Evolutionary conservation across 2,797 vertebrate genomes (phyloP).

Genomic region (Trichosurus vulpecula): DNA sequence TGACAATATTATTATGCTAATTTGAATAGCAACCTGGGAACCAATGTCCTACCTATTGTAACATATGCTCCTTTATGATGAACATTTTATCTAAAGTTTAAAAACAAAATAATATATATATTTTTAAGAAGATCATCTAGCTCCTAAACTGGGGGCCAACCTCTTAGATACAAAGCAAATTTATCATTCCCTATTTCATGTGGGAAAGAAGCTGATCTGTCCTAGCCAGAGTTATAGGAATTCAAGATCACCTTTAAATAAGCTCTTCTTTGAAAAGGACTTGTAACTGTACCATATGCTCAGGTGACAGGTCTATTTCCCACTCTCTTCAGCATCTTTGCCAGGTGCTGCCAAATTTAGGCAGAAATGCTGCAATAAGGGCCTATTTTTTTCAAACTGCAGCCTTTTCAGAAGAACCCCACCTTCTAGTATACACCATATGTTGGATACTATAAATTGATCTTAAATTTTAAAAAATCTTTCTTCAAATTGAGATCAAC

Average conservation of each 20-base stretch:
- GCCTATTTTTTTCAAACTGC: neutral
- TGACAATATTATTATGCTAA: neutral
- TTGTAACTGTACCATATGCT: neutral
- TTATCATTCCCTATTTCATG: neutral
- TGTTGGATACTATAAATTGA: neutral
- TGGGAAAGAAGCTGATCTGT: neutral
- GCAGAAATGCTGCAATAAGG: neutral
- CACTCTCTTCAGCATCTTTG: neutral
- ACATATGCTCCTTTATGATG: neutral
- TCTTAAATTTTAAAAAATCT: neutral
- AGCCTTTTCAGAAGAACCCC: neutral
- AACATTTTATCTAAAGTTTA: neutral
- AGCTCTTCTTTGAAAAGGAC: neutral
- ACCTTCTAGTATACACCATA: neutral
- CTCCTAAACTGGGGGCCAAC: neutral
- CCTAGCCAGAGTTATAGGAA: neutral
- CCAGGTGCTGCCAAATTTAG: neutral
- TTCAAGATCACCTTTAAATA: neutral
- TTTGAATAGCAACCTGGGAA: neutral
- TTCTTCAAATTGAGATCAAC: neutral
- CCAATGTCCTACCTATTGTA: neutral
- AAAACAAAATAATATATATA: neutral
- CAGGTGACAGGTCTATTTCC: neutral
- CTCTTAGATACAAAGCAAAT: neutral
- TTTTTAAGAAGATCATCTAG: neutral